Conservation (phyloP, 2,888 invertebrate genomes). For the Nysson spinosus region DNA sequence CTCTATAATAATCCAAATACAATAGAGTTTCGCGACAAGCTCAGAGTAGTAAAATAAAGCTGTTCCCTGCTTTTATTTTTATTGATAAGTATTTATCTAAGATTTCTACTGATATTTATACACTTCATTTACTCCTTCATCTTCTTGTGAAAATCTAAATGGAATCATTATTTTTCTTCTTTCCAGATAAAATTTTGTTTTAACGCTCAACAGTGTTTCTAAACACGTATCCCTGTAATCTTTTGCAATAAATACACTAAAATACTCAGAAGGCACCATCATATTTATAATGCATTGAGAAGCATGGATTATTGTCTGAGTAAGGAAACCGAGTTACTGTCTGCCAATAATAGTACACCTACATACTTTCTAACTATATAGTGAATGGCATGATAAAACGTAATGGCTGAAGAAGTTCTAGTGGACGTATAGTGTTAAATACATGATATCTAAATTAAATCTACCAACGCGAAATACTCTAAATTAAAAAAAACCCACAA, state of each 20-base stretch:
- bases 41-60: no score
- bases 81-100: no score
- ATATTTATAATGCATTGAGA: slow-evolving; percentile 47
- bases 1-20: no score
- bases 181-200: slow-evolving; percentile 55
- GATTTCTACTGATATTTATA: no score
- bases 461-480: slow-evolving; percentile 52
- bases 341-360: slow-evolving; percentile 61
- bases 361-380: slow-evolving; percentile 47
- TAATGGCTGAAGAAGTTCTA: slow-evolving; percentile 46
- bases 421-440: slow-evolving; percentile 43
- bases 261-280: slow-evolving; percentile 56
- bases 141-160: background rate
- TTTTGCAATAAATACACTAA: slow-evolving; percentile 48
- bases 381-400: slow-evolving; percentile 54
- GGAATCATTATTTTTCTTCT: slow-evolving; percentile 15
- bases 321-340: slow-evolving; percentile 59
- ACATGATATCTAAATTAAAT: slow-evolving; percentile 42
- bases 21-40: no score
- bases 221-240: slow-evolving; percentile 40
- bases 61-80: no score
- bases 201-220: slow-evolving; percentile 44
- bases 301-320: slow-evolving; percentile 54
- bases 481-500: slow-evolving; percentile 48
- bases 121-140: no score